These are phyloP conservation scores for Ploceus nigricollis DNA, from an alignment of 2,113 vertebrate species.

Conservation along the genomic window DNA sequence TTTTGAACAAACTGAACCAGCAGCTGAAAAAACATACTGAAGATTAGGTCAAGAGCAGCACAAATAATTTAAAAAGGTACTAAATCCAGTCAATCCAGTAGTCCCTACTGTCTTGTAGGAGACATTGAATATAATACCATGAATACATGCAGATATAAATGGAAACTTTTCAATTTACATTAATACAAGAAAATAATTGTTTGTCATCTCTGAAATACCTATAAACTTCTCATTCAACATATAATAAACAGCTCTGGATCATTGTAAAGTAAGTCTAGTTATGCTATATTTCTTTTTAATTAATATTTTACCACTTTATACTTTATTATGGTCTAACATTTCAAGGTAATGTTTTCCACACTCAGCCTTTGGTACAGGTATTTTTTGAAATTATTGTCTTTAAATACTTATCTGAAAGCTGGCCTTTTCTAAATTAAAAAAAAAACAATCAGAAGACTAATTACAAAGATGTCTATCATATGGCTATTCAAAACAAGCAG, in stretches of 20 bases:
- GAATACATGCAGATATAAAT: neutral
- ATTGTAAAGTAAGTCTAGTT: neutral
- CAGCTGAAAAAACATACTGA: conserved; percentile 77
- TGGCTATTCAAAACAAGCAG: neutral
- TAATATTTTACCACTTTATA: neutral
- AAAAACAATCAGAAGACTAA: neutral
- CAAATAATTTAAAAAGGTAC: neutral
- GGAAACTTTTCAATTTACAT: neutral
- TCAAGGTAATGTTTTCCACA: neutral
- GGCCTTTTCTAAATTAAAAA: neutral
- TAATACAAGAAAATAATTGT: neutral
- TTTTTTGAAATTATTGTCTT: neutral
- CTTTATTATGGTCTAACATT: neutral
- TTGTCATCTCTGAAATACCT: neutral
- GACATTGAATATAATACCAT: neutral
- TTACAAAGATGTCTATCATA: neutral
- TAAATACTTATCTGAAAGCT: neutral
- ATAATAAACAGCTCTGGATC: neutral
- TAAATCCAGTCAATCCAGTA: neutral
- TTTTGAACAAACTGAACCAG: conserved; percentile 99
- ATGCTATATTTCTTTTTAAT: neutral
- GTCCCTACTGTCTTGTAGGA: neutral
- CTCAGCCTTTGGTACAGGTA: neutral
- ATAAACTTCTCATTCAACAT: neutral
- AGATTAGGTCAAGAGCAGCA: conserved; percentile 33